A percentile compares a stretch with the other conserved stretches of the same genome.
Evolutionary conservation across 2,888 invertebrate species (phyloP).

Genomic region (Drosophila kanekoi): DNA sequence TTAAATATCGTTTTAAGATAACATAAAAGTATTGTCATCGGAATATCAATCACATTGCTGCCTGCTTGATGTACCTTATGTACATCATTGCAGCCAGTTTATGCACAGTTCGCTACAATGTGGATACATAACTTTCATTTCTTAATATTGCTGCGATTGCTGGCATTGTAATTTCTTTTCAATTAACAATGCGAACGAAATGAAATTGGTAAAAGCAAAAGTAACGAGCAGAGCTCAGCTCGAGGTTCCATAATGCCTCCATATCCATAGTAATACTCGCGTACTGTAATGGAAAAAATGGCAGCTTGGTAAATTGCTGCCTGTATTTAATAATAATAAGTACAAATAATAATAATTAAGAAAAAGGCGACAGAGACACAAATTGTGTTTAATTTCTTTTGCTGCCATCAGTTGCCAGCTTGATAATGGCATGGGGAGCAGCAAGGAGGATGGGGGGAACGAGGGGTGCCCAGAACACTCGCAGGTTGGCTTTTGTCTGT

Average conservation of each 20-base stretch:
- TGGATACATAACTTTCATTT: slow-evolving; percentile 45
- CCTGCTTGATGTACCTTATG: neutral
- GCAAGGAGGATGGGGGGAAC: neutral
- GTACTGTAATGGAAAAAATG: slow-evolving; percentile 19
- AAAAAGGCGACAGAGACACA: slow-evolving; percentile 32
- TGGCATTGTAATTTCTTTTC: slow-evolving; percentile 71
- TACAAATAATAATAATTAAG: slow-evolving; percentile 54
- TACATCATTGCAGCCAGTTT: slow-evolving; percentile 3
- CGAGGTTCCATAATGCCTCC: slow-evolving; percentile 23
- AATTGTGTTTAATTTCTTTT: slow-evolving; percentile 72
- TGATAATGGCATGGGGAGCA: slow-evolving; percentile 6
- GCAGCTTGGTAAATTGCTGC: slow-evolving; percentile 38
- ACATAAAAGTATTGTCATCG: too few relatives aligned
- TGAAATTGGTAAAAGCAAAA: slow-evolving; percentile 68
- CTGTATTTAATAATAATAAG: slow-evolving; percentile 60
- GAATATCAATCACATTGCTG: neutral
- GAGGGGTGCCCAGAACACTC: slow-evolving; percentile 4
- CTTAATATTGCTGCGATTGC: slow-evolving; percentile 37
- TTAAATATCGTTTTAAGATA: too few relatives aligned
- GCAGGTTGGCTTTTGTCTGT: slow-evolving; percentile 56
- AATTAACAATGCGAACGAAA: slow-evolving; percentile 67
- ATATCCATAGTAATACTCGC: slow-evolving; percentile 18
- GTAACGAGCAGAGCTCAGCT: slow-evolving; percentile 36
- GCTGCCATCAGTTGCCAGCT: slow-evolving; percentile 35
- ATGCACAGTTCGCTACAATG: neutral